Base-by-base conservation (phyloP, 2,888 invertebrate genomes). In the Drosophila stalkeri region DNA sequence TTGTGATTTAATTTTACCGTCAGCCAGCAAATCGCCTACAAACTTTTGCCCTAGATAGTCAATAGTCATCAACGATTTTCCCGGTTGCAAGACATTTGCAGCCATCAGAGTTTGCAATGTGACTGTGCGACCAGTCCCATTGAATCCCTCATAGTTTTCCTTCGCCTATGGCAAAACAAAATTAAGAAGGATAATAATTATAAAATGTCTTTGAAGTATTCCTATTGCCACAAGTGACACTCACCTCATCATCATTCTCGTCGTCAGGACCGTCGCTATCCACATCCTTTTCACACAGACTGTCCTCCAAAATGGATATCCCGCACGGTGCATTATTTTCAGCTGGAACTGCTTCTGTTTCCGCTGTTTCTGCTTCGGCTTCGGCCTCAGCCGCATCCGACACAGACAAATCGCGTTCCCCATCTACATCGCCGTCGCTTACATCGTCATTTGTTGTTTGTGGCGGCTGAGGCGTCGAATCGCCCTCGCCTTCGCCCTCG, bases 1-100 rank as follows among this genome's bases (percentile, higher is more conserved):
- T 93, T 97, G 96, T 18, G 97, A 97, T 92, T 96, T 96, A 66
- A 98, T 98, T 94, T 97, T 97, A 16, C 98, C 98, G 94, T 97
- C 97, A 44, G 96, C 93, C 89, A 97, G 94, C 51, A 98, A 94
- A 92, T 98, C 98, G 39, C 97, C 98, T 60, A 96, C 95, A 94
- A 98, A 98, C 91, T 96, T 96, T 94, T 97, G 97, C 0, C 98
- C 98, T 96, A 98, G 94, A 93, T 98, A 98, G 92, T 98, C 98
- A 86, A 98, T 97, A 59, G 97, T 96, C 96, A 98, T 96, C 61
- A 96, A 94, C 47, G 96, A 97, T 91, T 95, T 95, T 47, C 97
- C 98, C 52, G 98, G 96, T 89, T 96, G 95, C 72, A 98, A 94
- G 91, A 98, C 96, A 91, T 97, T 96, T 63, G 97, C 97, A 82